A percentile compares a stretch with the other conserved stretches of the same genome.
These are phyloP conservation scores for Tubulanus polymorphus DNA, from an alignment of 2,888 invertebrate genomes.

Conservation along the genomic window DNA sequence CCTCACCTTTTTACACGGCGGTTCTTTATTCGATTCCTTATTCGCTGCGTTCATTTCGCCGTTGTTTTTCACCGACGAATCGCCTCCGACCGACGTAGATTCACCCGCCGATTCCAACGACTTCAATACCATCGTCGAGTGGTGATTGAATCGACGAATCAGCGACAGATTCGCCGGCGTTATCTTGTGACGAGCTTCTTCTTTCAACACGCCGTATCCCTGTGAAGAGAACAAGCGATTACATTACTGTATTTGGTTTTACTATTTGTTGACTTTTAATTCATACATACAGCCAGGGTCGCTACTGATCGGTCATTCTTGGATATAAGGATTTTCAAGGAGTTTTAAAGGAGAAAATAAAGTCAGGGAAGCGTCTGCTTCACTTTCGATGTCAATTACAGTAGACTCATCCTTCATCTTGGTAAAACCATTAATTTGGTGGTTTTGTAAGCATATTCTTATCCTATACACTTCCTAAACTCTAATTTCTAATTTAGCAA, in stretches of 20 bases:
- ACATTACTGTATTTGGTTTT: not conserved
- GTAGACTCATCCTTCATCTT: too few species aligned
- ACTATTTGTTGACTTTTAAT: too few species aligned
- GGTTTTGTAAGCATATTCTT: too few species aligned
- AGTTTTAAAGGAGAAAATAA: not conserved
- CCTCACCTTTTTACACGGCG: not conserved
- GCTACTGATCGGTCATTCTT: not conserved
- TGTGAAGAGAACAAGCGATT: conserved; percentile 11
- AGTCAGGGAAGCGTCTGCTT: not conserved
- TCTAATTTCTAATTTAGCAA: too few species aligned
- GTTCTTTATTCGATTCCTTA: not conserved
- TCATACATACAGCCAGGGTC: too few species aligned
- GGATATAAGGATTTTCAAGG: too few species aligned
- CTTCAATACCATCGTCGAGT: conserved; percentile 86
- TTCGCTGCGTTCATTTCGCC: not conserved
- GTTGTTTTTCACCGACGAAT: not conserved
- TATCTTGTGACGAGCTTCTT: conserved; percentile 25
- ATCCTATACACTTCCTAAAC: too few species aligned
- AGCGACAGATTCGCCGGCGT: conserved; percentile 59
- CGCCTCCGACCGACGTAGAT: not conserved
- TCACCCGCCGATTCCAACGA: not conserved
- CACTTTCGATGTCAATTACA: too few species aligned
- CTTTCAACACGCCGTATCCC: conserved; percentile 34
- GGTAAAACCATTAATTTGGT: too few species aligned
- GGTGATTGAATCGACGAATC: conserved; percentile 93